phyloP scores from a whole-genome alignment of 1,140 invertebrate species.

The Teleopsis dalmanni region DNA sequence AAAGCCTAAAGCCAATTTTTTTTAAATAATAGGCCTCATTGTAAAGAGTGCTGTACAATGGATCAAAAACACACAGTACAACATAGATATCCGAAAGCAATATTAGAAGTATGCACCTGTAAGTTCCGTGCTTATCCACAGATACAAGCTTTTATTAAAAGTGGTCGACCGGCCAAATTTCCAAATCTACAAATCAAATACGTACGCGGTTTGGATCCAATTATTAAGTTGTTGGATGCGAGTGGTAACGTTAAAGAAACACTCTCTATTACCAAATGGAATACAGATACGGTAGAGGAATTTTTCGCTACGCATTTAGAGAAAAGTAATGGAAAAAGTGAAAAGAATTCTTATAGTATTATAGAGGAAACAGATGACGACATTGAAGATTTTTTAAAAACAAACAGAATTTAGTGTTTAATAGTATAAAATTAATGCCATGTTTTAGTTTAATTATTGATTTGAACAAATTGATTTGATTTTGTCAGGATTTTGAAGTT shows the following conservation, averaged over 20 bases:
- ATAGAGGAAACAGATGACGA: slow-evolving; percentile 32
- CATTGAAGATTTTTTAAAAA: slow-evolving; percentile 30
- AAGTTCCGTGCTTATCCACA: slow-evolving; percentile 94
- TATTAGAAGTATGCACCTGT: slow-evolving; percentile 88
- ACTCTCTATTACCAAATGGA: slow-evolving; percentile 93
- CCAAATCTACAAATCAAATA: slow-evolving; percentile 85
- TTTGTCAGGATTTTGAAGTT: background rate
- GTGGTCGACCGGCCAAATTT: slow-evolving; percentile 75
- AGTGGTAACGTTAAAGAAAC: slow-evolving; percentile 75
- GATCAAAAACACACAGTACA: slow-evolving; percentile 63
- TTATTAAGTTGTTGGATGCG: slow-evolving; percentile 81
- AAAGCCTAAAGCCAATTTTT: background rate
- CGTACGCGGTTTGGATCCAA: slow-evolving; percentile 82
- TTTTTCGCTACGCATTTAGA: slow-evolving; percentile 80
- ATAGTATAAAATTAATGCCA: background rate
- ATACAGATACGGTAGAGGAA: slow-evolving; percentile 92
- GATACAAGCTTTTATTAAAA: slow-evolving; percentile 92
- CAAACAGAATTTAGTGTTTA: slow-evolving; percentile 26
- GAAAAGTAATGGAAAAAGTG: slow-evolving; percentile 18
- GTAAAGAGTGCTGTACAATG: slow-evolving; percentile 63
- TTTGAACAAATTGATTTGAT: background rate
- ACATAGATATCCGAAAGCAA: slow-evolving; percentile 68
- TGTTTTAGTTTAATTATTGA: background rate
- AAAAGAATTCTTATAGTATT: slow-evolving; percentile 33
- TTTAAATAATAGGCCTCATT: slow-evolving; percentile 54